Base-by-base conservation (phyloP, 2,888 invertebrate genomes). In the Cosmia trapezina region DNA sequence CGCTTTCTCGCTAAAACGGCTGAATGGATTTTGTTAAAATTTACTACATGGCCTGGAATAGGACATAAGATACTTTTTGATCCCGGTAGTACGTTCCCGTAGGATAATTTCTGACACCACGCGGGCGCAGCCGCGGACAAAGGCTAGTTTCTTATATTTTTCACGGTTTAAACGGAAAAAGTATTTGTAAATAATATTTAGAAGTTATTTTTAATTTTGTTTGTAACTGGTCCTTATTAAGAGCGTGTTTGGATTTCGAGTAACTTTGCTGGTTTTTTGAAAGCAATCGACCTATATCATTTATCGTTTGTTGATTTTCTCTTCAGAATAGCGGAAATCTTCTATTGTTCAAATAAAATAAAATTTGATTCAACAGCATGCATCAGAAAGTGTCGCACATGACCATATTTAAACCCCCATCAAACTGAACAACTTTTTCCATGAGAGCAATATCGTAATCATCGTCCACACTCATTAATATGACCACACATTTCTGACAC, bases 221-320 rank as follows among this genome's bases (percentile, higher is more conserved):
- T 74, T 74, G 45, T 61, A 60, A 41, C 9, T 49, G 33, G 54
- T 59, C 6, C 1, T 17, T 69, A 28, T 59, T 69, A n/a, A 19
- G 70, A 60, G 41, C 28, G 76, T 76, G 33, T 59, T 76, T 69
- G 28, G 53, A 47, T 43, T n/a, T 41, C 7, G 5, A 17, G 3
- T 8, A 49, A 6, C 14, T n/a, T 17, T 64, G 43, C n/a, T n/a
- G 17, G 9, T 22, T 45, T 47, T 41, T 8, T 67, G 11, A 37
- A 37, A 47, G 22, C 12, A 17, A 41, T 17, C 51, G 11, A 1
- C 12, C 11, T 33, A 22, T 33, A 7, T 22, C 4, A 14, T 17
- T 6, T 17, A 28, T 19, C 14, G 14, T 45, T 33, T 45, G 2
- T 45, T 45, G 8, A 9, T 12, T 22, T 45, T 63, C n/a, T 43